Evolutionary conservation across 2,797 vertebrate genomes (phyloP), one percentile per base, ranked within the genome.

Genomic region (Spea hammondii): DNA sequence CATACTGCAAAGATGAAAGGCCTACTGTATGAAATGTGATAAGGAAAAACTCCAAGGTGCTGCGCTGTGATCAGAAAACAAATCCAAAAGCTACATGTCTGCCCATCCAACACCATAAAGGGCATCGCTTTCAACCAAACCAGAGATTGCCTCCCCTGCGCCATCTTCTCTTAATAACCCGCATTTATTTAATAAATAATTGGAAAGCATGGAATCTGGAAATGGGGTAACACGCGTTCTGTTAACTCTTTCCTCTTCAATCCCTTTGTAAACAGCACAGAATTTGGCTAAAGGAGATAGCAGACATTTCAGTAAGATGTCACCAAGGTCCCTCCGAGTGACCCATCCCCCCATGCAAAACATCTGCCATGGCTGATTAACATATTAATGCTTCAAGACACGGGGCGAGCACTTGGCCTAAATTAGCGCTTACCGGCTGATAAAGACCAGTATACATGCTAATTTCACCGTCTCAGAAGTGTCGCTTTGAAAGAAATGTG

Each of bases 301-400:
- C 73, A 11, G 47, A n/a, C 46, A 60, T 68, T 76, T 81, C 62
- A 62, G 45, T 10, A 49, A 71, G 51, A 72, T 80, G 74, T 81
- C 79, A 81, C 47, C 8, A 44, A 48, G 65, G 69, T 62, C 74
- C 70, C 47, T 8, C 46, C 48, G 11, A 8, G 8, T 17, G 44
- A 48, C 69, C 79, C 79, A 77, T 81, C 79, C 79, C 79, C 79
- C 79, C 62, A 44, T 62, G 49, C 68, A 81, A 81, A 81, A 81
- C 79, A 81, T 81, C 79, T 81, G 79, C 79, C 77, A 45, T 51
- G 70, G 53, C 69, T 77, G 69, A 81, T 81, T 81, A 81, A 77
- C 79, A 81, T 81, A 81, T 81, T 81, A 81, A 81, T 81, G 70
- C 68, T 76, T 76, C 54, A 72, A 80, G 69, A 75, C 53, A 32